Base-by-base conservation (phyloP, 2,113 vertebrate genomes). In the Chrysochloris asiatica region DNA sequence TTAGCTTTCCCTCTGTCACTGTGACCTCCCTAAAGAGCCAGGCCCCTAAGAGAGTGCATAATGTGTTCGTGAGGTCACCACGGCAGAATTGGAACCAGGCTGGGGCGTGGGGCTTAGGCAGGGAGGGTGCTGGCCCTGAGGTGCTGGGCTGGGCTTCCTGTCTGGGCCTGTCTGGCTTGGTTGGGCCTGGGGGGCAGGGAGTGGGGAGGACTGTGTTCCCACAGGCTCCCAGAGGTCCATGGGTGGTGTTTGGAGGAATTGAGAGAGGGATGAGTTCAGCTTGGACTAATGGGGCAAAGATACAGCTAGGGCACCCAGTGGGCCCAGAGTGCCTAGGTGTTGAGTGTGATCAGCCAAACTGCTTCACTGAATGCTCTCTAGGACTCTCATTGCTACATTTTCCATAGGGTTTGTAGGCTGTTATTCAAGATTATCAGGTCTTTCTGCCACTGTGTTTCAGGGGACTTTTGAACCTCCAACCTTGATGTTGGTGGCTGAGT, bases 291-390 rank as follows among this genome's bases (percentile, higher is more conserved):
- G 43, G 13, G 59, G 56, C 7, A 4, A 36, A 4, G 30, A 21
- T 16, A 10, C 7, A 17, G n/a, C n/a, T n/a, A n/a, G n/a, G n/a
- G n/a, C n/a, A n/a, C n/a, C 17, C 16, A 17, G 63, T 65, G 63
- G n/a, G 14, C 63, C 6, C 63, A 4, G 12, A 61, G 63, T 65
- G 33, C 63, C 65, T 17, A 5, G 33, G 3, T 41, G 28, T 9
- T 0, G 5, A 10, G 28, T 12, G 2, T 3, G 3, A 48, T 61
- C 10, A 5, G 67, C 1, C 5, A 2, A 2, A 6, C 28, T 0
- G 19, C 12, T n/a, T n/a, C n/a, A n/a, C n/a, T n/a, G n/a, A n/a
- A n/a, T n/a, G n/a, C n/a, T n/a, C n/a, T n/a, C n/a, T n/a, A n/a
- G n/a, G n/a, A n/a, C n/a, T n/a, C n/a, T n/a, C n/a, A n/a, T n/a